A percentile compares a stretch with the other conserved stretches of the same genome.
phyloP scores from a whole-genome alignment of 2,797 vertebrate genomes.

The Scomberomorus guttatus region DNA sequence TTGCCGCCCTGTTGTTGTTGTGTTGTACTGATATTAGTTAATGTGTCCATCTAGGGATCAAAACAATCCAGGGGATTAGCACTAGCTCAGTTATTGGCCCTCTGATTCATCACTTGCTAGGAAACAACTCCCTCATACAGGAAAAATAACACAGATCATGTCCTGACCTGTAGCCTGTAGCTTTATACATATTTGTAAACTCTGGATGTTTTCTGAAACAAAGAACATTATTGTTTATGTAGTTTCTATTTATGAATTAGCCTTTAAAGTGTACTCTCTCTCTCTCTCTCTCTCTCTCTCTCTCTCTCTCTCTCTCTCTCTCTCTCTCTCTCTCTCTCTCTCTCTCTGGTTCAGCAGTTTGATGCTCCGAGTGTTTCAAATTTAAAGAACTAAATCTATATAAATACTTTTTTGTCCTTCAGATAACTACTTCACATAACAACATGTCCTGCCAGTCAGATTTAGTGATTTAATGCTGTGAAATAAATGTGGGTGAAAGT shows the following conservation, averaged over 20 bases:
- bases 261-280: not conserved
- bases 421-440: not conserved
- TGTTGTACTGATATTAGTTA: not conserved
- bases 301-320: no score
- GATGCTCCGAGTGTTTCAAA: not conserved
- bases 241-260: slow-evolving; percentile 9
- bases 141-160: not conserved
- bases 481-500: not conserved
- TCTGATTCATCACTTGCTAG: not conserved
- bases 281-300: no score
- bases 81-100: not conserved
- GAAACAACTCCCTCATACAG: not conserved
- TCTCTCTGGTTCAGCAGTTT: not conserved
- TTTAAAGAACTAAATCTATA: not conserved
- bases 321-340: no score
- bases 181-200: not conserved
- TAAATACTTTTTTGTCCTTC: not conserved
- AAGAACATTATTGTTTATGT: slow-evolving; percentile 4
- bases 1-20: not conserved
- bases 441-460: not conserved
- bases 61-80: slow-evolving; percentile 8
- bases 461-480: not conserved
- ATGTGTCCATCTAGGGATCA: not conserved
- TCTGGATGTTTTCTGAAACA: slow-evolving; percentile 18
- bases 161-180: not conserved